Evolutionary conservation across 2,113 vertebrate genomes (phyloP).

Genomic region (Mus musculus): DNA sequence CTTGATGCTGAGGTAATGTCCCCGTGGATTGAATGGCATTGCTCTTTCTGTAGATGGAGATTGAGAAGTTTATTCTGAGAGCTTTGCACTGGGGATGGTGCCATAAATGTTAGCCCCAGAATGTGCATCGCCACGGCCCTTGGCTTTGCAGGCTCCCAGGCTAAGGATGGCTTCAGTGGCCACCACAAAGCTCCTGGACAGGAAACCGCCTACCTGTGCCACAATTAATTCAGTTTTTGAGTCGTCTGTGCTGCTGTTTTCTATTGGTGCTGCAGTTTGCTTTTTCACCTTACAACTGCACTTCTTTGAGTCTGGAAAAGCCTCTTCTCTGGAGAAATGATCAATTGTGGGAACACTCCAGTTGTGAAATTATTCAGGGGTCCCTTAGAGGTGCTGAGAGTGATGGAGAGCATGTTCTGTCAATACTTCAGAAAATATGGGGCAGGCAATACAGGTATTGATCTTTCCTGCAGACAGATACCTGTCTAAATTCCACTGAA

Average conservation of each 20-base stretch:
- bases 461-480: conserved; percentile 25
- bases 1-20: conserved; percentile 85
- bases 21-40: conserved; percentile 83
- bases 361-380: conserved; percentile 34
- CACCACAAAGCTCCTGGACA: conserved; percentile 47
- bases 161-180: conserved; percentile 62
- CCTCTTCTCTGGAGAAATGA: conserved; percentile 40
- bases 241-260: conserved; percentile 55
- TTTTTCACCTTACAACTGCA: conserved; percentile 44
- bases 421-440: conserved; percentile 33
- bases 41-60: conserved; percentile 82
- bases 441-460: background rate
- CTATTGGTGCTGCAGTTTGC: conserved; percentile 31
- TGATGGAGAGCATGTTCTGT: conserved; percentile 9
- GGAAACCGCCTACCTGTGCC: conserved; percentile 6
- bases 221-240: conserved; percentile 58
- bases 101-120: conserved; percentile 6
- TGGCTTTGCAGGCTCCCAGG: conserved; percentile 56
- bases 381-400: conserved; percentile 70
- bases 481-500: conserved; percentile 29
- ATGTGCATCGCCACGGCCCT: conserved; percentile 46
- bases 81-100: conserved; percentile 71
- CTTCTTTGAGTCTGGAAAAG: conserved; percentile 63
- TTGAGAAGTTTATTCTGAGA: conserved; percentile 80
- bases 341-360: conserved; percentile 47